Evolutionary conservation across 2,113 vertebrate genomes (phyloP).

Genomic region (Spermophilus dauricus): DNA sequence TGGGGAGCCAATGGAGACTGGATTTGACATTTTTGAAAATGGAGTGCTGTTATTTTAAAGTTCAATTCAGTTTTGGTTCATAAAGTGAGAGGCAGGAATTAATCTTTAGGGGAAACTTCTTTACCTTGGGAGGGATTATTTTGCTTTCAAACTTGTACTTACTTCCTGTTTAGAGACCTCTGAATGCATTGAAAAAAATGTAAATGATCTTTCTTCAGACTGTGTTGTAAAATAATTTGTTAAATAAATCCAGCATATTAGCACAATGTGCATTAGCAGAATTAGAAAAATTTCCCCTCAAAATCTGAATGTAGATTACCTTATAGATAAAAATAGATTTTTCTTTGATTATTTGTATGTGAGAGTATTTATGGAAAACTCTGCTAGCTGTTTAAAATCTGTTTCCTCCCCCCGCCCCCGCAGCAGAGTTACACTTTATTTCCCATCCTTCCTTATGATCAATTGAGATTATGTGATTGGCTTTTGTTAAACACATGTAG

Average conservation of each 20-base stretch:
- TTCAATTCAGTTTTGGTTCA: slow-evolving; percentile 3
- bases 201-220: background rate
- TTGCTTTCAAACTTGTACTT: background rate
- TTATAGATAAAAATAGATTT: slow-evolving; percentile 15
- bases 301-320: background rate
- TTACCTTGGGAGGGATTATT: background rate
- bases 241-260: background rate
- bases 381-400: slow-evolving; percentile 8
- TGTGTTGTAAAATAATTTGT: slow-evolving; percentile 22
- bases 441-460: background rate
- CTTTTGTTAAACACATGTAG: slow-evolving; percentile 16
- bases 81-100: background rate
- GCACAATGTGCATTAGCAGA: background rate
- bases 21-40: background rate
- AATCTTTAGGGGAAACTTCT: background rate
- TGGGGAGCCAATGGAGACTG: background rate
- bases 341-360: slow-evolving; percentile 21
- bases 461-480: background rate
- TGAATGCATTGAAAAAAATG: background rate
- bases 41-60: background rate
- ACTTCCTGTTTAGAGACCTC: background rate
- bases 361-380: background rate
- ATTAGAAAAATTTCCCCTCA: background rate
- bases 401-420: background rate
- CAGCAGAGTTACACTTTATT: background rate